A percentile compares a stretch with the other conserved stretches of the same genome.
phyloP scores from a whole-genome alignment of 92 coral and sea anemone genomes.

The Virgularia gustaviana region DNA sequence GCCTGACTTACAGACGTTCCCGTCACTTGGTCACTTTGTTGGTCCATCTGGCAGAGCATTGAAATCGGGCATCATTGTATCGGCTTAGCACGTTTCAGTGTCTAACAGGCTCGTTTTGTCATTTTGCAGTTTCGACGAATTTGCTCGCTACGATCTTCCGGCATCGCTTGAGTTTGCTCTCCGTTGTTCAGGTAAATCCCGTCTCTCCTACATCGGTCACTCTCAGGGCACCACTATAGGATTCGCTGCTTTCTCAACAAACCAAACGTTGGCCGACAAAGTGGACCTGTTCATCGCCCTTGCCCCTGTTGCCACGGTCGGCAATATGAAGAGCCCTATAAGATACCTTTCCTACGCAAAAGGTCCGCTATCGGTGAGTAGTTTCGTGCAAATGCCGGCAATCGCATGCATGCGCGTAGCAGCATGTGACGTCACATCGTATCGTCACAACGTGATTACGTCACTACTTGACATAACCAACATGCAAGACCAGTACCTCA shows the following conservation, averaged over 20 bases:
- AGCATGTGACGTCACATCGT: no score
- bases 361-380: constrained; percentile 73
- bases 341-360: constrained; percentile 55
- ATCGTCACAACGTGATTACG: no score
- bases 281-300: constrained; percentile 74
- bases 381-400: background rate
- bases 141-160: constrained; percentile 84
- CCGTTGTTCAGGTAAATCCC: constrained; percentile 50
- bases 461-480: no score
- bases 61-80: no score
- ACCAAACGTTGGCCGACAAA: constrained; percentile 67
- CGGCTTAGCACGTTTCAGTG: no score
- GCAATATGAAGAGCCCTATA: constrained; percentile 63
- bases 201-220: constrained; percentile 75
- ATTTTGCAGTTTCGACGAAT: constrained; percentile 79
- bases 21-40: no score
- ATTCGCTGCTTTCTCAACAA: constrained; percentile 78
- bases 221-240: constrained; percentile 87
- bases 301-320: constrained; percentile 75
- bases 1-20: no score
- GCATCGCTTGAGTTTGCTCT: constrained; percentile 77
- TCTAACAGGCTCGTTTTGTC: background rate
- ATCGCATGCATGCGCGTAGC: no score
- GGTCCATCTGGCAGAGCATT: no score
- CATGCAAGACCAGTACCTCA: no score